Conservation (phyloP, 2,113 vertebrate genomes). For the Misgurnus mizolepis region DNA sequence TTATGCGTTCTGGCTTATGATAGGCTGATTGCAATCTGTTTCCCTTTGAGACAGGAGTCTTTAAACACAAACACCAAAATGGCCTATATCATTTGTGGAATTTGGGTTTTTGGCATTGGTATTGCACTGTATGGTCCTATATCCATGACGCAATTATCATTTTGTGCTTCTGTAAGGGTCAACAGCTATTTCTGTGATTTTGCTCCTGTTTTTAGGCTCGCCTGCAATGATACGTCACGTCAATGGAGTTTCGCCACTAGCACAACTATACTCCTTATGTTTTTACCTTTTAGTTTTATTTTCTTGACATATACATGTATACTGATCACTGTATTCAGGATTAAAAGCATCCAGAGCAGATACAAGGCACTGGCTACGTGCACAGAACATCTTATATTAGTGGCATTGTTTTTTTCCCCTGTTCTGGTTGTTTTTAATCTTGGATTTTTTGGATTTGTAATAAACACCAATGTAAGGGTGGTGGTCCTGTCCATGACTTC, state of each 20-base stretch:
- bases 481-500: conserved; percentile 66
- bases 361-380: conserved; percentile 67
- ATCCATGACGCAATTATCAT: conserved; percentile 64
- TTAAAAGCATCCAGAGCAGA: conserved; percentile 60
- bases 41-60: conserved; percentile 65
- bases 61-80: conserved; percentile 65
- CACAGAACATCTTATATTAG: conserved; percentile 66
- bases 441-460: conserved; percentile 49
- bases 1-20: conserved; percentile 70
- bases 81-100: conserved; percentile 54
- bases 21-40: conserved; percentile 68
- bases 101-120: conserved; percentile 51
- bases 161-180: conserved; percentile 65
- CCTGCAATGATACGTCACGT: conserved; percentile 64
- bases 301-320: conserved; percentile 64
- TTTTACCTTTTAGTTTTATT: conserved; percentile 58
- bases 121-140: fast-evolving
- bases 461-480: conserved; percentile 62
- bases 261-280: neutral
- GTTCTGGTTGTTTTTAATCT: conserved; percentile 53
- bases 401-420: conserved; percentile 66
- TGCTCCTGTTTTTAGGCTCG: conserved; percentile 66
- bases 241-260: conserved; percentile 58
- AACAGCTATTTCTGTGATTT: conserved; percentile 75
- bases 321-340: conserved; percentile 63